phyloP scores from a whole-genome alignment of 2,888 invertebrate species.

The Drosophila engyochracea region DNA sequence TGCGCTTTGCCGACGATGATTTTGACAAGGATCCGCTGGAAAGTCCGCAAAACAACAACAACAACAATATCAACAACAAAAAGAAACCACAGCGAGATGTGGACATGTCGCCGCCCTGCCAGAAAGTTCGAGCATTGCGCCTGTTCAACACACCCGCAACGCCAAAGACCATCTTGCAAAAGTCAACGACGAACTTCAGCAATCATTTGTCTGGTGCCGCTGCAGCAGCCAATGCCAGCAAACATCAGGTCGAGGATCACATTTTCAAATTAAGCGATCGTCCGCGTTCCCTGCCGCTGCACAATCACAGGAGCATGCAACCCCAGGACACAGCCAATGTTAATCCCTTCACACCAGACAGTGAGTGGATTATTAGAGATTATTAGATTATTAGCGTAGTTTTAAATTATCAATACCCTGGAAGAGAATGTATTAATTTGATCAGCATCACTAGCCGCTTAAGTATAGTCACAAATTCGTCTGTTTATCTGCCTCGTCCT shows the following conservation, averaged over 20 bases:
- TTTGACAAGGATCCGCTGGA: constrained; percentile 69
- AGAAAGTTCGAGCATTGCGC: constrained; percentile 88
- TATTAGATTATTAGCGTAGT: not conserved
- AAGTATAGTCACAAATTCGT: not conserved
- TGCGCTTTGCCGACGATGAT: constrained; percentile 83
- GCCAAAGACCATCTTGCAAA: constrained; percentile 90
- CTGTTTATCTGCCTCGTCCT: not conserved
- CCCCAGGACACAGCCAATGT: constrained; percentile 88
- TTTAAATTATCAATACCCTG: not conserved
- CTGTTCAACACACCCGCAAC: constrained; percentile 94
- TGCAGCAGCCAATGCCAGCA: constrained; percentile 56
- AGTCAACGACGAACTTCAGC: constrained; percentile 87
- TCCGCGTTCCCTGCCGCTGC: constrained; percentile 85
- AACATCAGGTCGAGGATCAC: constrained; percentile 47
- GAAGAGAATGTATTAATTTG: not conserved
- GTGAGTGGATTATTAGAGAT: constrained; percentile 83
- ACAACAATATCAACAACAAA: constrained; percentile 34
- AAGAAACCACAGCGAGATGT: constrained; percentile 9
- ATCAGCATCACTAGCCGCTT: not conserved
- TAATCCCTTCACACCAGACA: constrained; percentile 94
- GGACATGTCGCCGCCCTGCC: constrained; percentile 86
- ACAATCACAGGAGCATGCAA: constrained; percentile 79
- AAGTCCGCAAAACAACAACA: constrained; percentile 57
- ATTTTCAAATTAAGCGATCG: constrained; percentile 76
- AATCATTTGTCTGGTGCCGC: constrained; percentile 81